Evolutionary conservation across 2,888 invertebrate genomes (phyloP).

Genomic region (Branchipolynoe longqiensis): DNA sequence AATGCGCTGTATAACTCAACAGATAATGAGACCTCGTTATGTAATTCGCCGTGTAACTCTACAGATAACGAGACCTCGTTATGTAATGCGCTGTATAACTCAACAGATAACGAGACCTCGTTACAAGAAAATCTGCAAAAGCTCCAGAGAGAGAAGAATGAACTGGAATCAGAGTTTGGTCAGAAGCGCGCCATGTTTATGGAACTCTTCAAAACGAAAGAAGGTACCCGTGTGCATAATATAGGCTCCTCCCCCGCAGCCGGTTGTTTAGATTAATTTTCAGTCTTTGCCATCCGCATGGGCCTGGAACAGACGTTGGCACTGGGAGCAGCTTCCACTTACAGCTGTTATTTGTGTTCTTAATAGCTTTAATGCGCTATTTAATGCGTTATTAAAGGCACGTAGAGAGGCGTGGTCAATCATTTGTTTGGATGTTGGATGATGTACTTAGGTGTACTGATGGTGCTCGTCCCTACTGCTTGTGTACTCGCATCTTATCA

Average conservation of each 20-base stretch:
- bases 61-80: too few species aligned
- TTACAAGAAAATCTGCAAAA: slow-evolving; percentile 49
- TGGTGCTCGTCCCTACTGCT: too few species aligned
- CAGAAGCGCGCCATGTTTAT: slow-evolving; percentile 95
- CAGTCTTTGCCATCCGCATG: background rate
- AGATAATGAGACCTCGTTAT: too few species aligned
- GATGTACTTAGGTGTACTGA: too few species aligned
- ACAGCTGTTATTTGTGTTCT: background rate
- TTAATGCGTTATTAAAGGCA: too few species aligned
- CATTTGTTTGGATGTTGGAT: too few species aligned
- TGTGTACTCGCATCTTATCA: too few species aligned
- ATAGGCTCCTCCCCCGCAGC: slow-evolving; percentile 19
- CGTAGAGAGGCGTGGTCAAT: too few species aligned
- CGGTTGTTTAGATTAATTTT: slow-evolving; percentile 8
- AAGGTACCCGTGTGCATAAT: slow-evolving; percentile 85
- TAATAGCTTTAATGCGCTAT: too few species aligned
- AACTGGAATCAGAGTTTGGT: slow-evolving; percentile 87
- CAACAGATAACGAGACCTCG: slow-evolving; percentile 41
- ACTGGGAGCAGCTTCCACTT: background rate
- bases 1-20: too few species aligned
- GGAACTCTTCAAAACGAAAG: slow-evolving; percentile 95
- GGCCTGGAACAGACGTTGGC: background rate
- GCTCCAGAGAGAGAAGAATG: slow-evolving; percentile 60
- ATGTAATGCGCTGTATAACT: slow-evolving; percentile 5
- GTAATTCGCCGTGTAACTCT: too few species aligned